phyloP scores from a whole-genome alignment of 2,888 invertebrate species.

The Elysia crispata region DNA sequence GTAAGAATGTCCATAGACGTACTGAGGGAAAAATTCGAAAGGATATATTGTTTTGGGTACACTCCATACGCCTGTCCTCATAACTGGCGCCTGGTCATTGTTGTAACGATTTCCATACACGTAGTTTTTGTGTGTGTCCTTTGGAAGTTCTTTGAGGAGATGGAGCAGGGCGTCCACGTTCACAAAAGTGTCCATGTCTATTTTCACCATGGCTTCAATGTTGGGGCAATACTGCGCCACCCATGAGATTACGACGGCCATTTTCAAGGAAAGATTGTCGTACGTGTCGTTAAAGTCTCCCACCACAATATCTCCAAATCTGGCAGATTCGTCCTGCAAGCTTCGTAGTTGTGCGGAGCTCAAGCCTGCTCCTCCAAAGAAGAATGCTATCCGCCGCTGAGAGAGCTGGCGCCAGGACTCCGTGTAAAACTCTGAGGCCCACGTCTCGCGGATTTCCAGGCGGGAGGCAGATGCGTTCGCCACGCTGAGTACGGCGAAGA shows the following conservation, averaged over 20 bases:
- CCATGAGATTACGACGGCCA: slow-evolving; percentile 26
- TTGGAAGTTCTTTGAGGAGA: background rate
- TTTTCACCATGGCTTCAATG: slow-evolving; percentile 25
- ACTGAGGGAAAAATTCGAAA: background rate
- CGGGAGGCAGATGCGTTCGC: no score
- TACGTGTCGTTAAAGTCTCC: slow-evolving; percentile 13
- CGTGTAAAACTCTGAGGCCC: no score
- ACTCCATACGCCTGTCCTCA: background rate
- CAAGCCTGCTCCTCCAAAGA: no score
- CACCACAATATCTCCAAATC: background rate
- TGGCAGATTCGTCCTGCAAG: no score
- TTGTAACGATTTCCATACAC: slow-evolving; percentile 16
- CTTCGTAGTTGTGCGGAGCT: background rate
- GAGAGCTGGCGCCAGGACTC: no score
- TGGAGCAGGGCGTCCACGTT: slow-evolving; percentile 25
- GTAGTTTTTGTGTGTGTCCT: background rate
- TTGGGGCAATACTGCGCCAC: slow-evolving; percentile 24
- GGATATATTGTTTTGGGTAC: slow-evolving; percentile 21
- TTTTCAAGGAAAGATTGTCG: slow-evolving; percentile 17
- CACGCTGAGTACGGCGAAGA: no score
- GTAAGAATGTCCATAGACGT: slow-evolving; percentile 15
- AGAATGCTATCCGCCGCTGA: no score
- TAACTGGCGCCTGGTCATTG: background rate
- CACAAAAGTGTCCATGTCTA: slow-evolving; percentile 35
- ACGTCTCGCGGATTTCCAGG: no score